Conservation (phyloP, 2,888 invertebrate species). For the Ophioninae sp. region DNA sequence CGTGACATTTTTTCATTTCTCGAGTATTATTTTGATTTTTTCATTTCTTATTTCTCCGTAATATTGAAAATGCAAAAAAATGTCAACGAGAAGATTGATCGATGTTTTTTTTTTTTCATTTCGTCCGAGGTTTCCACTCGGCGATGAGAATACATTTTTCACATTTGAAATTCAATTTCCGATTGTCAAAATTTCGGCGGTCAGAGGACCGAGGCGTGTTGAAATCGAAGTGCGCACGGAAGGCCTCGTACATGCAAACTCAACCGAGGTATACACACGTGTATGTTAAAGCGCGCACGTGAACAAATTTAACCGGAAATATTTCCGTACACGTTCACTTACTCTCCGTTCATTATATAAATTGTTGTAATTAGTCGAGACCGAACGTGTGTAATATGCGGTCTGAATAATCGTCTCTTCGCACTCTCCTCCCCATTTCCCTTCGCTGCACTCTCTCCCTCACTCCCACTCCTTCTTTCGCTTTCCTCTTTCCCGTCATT, state of each 20-base stretch:
- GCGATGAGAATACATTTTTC: no score
- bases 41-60: neutral
- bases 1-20: neutral
- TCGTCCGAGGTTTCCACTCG: no score
- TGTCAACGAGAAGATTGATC: no score
- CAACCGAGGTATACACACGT: neutral
- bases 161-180: neutral
- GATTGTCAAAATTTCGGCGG: neutral
- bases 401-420: conserved; percentile 27
- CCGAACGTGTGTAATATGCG: conserved; percentile 48
- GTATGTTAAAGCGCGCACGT: neutral
- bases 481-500: neutral
- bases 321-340: conserved; percentile 57
- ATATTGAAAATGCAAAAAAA: neutral
- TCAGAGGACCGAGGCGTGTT: neutral
- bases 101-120: neutral
- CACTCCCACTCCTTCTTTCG: neutral
- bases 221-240: neutral
- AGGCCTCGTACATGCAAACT: neutral
- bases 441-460: neutral
- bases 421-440: conserved; percentile 2
- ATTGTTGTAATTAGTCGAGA: conserved; percentile 53
- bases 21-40: neutral
- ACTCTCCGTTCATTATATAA: conserved; percentile 49
- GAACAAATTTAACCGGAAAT: conserved; percentile 52